These are phyloP conservation scores for Phataginus tricuspis DNA, from an alignment of 2,797 vertebrate species.

Conservation along the genomic window DNA sequence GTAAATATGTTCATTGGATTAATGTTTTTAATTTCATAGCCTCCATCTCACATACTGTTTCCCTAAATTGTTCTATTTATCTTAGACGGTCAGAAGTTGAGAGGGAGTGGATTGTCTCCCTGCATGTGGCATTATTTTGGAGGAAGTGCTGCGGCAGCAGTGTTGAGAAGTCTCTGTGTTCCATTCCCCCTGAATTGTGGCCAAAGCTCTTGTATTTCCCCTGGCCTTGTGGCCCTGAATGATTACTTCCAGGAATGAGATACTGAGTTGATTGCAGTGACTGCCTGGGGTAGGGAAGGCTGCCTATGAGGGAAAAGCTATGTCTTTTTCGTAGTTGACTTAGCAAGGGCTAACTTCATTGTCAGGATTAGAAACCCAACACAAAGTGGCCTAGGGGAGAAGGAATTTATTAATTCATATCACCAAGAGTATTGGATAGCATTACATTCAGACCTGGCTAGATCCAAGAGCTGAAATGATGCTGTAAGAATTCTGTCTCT, in stretches of 20 bases:
- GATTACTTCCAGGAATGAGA: not conserved
- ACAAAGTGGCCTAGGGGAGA: not conserved
- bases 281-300: not conserved
- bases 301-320: not conserved
- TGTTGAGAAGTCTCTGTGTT: not conserved
- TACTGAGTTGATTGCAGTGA: not conserved
- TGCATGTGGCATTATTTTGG: no score
- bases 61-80: not conserved
- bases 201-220: not conserved
- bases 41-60: not conserved
- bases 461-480: not conserved
- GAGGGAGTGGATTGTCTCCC: not conserved
- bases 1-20: not conserved
- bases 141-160: not conserved
- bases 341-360: not conserved
- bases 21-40: not conserved
- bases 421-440: not conserved
- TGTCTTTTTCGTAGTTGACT: constrained; percentile 4
- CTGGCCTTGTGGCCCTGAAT: not conserved
- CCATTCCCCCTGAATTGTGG: not conserved
- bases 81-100: not conserved
- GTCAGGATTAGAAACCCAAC: not conserved
- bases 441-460: not conserved
- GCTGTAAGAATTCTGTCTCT: not conserved
- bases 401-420: not conserved